Percentiles rank a stretch among this genome's conserved stretches.
Conservation (phyloP, 2,113 vertebrate species). For the Himantopus leucocephalus region DNA sequence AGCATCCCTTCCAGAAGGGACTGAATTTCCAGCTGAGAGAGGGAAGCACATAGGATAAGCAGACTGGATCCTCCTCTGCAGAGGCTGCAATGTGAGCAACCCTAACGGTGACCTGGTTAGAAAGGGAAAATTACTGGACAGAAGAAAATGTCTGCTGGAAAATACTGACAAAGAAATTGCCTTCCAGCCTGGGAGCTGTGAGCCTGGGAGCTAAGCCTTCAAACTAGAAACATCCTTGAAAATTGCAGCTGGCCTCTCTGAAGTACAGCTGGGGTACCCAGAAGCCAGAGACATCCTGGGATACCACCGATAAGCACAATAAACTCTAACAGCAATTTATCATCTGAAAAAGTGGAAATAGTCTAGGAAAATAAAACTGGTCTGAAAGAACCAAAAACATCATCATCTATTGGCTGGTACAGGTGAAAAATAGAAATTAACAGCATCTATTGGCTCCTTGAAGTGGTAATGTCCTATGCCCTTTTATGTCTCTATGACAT, state of each 20-base stretch:
- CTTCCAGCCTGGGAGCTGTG: background rate
- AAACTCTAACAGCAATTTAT: background rate
- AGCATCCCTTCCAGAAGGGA: background rate
- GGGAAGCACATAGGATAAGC: background rate
- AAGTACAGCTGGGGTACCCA: background rate
- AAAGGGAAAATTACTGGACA: background rate
- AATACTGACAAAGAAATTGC: background rate
- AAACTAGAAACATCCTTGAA: background rate
- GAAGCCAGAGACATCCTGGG: background rate
- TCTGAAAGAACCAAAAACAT: background rate
- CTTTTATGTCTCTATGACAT: background rate
- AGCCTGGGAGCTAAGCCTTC: background rate
- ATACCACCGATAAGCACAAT: rapidly evolving
- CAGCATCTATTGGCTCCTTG: background rate
- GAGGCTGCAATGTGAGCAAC: background rate
- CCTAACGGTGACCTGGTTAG: background rate
- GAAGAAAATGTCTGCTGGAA: background rate
- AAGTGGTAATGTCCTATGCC: background rate
- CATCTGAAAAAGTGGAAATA: background rate
- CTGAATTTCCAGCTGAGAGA: background rate
- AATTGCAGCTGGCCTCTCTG: background rate
- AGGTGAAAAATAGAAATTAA: background rate
- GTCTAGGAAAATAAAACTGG: background rate
- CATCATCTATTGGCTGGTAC: background rate
- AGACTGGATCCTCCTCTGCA: background rate